Evolutionary conservation across 2,797 vertebrate species (phyloP).

Genomic region (Steatocranus sp.): DNA sequence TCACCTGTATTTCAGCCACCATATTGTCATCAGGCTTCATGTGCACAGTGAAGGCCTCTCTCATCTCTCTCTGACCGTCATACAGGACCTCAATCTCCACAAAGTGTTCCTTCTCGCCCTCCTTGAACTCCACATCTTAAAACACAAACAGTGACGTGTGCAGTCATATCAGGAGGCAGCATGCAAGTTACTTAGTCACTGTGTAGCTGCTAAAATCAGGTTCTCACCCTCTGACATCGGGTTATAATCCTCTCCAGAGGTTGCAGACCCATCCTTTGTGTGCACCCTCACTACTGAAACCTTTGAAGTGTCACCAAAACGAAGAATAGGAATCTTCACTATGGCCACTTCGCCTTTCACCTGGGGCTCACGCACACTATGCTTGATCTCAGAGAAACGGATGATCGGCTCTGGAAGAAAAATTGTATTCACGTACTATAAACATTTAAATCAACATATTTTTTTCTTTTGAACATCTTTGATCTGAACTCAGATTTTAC

Average conservation of each 20-base stretch:
- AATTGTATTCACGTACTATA: background rate
- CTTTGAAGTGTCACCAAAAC: conserved; percentile 81
- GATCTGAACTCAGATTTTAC: background rate
- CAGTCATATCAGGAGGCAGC: background rate
- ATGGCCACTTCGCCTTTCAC: conserved; percentile 70
- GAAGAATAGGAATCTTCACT: conserved; percentile 79
- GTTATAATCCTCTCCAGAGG: conserved; percentile 86
- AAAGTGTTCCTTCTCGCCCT: conserved; percentile 80
- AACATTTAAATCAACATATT: background rate
- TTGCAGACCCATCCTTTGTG: conserved; percentile 86
- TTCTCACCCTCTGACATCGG: conserved; percentile 82
- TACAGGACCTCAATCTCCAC: conserved; percentile 84
- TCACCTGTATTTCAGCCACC: conserved; percentile 86
- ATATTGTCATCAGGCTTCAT: conserved; percentile 88
- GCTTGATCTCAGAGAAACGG: conserved; percentile 84
- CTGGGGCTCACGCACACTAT: conserved; percentile 82
- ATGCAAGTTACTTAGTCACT: background rate
- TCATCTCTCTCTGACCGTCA: conserved; percentile 84
- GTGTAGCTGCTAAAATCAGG: background rate
- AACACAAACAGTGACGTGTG: background rate
- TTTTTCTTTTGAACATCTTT: background rate
- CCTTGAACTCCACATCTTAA: conserved; percentile 84
- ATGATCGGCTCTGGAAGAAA: conserved; percentile 79
- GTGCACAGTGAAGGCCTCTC: conserved; percentile 84
- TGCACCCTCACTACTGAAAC: conserved; percentile 84